Conservation (phyloP, 2,113 vertebrate genomes). For the Paraplagusia blochii region DNA sequence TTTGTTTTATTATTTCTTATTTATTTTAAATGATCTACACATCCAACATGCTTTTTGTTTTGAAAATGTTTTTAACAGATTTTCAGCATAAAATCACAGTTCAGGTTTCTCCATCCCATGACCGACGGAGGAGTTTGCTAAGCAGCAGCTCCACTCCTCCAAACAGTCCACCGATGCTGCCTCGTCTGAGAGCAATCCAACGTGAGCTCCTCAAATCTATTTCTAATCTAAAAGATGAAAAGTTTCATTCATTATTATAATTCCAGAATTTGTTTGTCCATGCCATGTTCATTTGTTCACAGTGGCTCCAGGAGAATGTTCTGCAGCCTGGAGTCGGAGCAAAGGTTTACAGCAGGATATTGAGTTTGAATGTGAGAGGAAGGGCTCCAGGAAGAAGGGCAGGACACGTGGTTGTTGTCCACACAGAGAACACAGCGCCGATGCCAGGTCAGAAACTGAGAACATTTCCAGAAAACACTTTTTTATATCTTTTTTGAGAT, state of each 20-base stretch:
- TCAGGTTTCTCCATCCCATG: conserved; percentile 93
- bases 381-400: conserved; percentile 87
- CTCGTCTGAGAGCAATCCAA: conserved; percentile 94
- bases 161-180: conserved; percentile 89
- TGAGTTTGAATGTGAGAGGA: conserved; percentile 81
- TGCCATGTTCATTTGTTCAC: conserved; percentile 18
- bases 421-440: conserved; percentile 80
- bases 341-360: conserved; percentile 81
- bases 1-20: too few species aligned
- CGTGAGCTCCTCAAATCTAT: conserved; percentile 71
- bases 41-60: not conserved
- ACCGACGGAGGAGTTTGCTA: conserved; percentile 89
- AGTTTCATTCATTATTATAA: not conserved
- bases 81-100: conserved; percentile 99
- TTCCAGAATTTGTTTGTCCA: not conserved
- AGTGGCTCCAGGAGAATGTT: conserved; percentile 89
- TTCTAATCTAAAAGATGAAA: not conserved
- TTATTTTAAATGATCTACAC: too few species aligned
- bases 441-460: conserved; percentile 80
- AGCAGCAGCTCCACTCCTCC: conserved; percentile 89
- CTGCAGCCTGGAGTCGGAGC: conserved; percentile 81
- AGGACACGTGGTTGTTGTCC: conserved; percentile 81
- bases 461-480: not conserved
- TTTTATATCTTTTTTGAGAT: too few species aligned
- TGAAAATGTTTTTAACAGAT: conserved; percentile 71